Conservation (phyloP, 1,140 invertebrate species). For the Ctenoplectra terminalis region DNA sequence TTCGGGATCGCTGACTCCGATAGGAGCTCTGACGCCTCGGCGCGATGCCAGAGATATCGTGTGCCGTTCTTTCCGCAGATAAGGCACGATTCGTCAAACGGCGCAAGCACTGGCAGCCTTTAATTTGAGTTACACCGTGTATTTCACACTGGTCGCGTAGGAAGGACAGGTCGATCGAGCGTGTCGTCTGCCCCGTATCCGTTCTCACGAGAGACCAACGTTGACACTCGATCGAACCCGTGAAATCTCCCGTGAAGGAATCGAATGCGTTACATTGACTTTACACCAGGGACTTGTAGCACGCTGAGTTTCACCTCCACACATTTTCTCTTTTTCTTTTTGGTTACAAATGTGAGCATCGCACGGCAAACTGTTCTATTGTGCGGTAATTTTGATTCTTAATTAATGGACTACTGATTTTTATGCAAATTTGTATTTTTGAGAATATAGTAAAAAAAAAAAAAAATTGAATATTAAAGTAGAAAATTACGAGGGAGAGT, state of each 20-base stretch:
- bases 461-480: no score
- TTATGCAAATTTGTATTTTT: no score
- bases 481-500: no score
- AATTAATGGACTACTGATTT: no score
- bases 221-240: conserved; percentile 11
- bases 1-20: background rate
- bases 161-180: conserved; percentile 1
- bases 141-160: conserved; percentile 5
- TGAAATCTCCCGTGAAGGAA: conserved; percentile 5
- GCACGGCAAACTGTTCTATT: background rate
- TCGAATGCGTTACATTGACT: conserved; percentile 1
- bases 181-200: conserved; percentile 11
- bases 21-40: no score
- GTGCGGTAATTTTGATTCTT: no score
- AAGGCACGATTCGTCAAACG: conserved; percentile 4
- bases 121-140: background rate
- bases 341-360: no score
- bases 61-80: background rate
- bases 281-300: background rate
- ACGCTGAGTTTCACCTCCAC: no score
- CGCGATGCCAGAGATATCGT: conserved; percentile 3
- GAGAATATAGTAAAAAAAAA: no score
- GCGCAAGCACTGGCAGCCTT: background rate
- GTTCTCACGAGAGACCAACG: background rate
- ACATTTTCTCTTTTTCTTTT: no score